Evolutionary conservation across 2,113 vertebrate species (phyloP), one percentile per base, ranked within the genome.

Genomic region (Burhinus bistriatus): DNA sequence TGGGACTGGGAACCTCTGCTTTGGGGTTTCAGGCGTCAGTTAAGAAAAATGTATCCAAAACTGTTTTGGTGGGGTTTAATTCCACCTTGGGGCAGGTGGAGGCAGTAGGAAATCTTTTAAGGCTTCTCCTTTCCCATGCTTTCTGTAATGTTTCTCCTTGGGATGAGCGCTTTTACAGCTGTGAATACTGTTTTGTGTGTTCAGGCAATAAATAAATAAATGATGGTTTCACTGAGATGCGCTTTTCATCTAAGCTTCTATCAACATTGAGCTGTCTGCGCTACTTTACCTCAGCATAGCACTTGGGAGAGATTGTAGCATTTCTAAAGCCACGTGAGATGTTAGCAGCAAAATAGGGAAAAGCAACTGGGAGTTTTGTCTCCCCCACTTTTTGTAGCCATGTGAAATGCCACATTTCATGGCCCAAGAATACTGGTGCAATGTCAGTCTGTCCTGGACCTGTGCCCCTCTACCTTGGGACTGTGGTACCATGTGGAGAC

Each of bases 31-130:
- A 54, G n/a, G 13, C 5, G 1, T 70, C 76, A 12, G 0, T 66
- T 65, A 38, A 81, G 77, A 58, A n/a, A 77, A 69, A 51, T 2
- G 0, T 45, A 42, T 68, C 91, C 71, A 80, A 32, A 78, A 15
- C 18, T 1, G 6, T 23, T 73, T 42, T 49, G n/a, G 1, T 66
- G 55, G 25, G 15, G n/a, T 83, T 96, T 87, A 89, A 78, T 95
- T 92, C 94, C 89, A 68, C 55, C 71, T 86, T 4, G 5, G 71
- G 83, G 80, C 91, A 95, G 93, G 58, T 83, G 83, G 86, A 96
- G 80, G 86, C 86, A 78, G 72, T n/a, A 90, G 38, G 73, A 92
- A 97, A 23, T 91, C 49, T 93, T 84, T 1, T 14, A 45, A 73
- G 42, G 29, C 20, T 79, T 11, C 57, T 72, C 34, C 8, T 85